A percentile compares a stretch with the other conserved stretches of the same genome.
These are phyloP conservation scores for Crematogaster levior DNA, from an alignment of 2,888 invertebrate species.

Conservation along the genomic window DNA sequence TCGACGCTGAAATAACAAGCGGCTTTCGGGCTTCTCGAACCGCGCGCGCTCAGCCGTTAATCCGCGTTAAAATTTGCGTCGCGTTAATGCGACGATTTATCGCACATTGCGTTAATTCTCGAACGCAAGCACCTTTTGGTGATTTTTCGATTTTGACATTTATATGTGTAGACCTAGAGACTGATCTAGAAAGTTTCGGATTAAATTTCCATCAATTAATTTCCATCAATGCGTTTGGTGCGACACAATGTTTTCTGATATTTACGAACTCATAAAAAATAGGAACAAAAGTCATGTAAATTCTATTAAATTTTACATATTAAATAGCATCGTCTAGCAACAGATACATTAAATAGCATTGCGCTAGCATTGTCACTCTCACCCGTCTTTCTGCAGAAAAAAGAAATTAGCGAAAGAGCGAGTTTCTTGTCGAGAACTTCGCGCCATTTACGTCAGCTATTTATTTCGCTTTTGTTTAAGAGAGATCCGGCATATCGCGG, in stretches of 20 bases:
- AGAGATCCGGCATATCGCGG: background rate
- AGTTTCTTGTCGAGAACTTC: background rate
- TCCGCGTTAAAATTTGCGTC: slow-evolving; percentile 17
- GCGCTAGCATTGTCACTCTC: background rate
- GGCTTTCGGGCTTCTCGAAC: slow-evolving; percentile 20
- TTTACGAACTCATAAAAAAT: background rate
- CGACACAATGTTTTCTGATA: background rate
- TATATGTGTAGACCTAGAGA: too few relatives aligned
- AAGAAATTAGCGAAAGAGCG: background rate
- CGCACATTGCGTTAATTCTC: background rate
- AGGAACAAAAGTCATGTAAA: background rate
- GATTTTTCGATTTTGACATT: background rate
- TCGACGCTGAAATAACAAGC: slow-evolving; percentile 62
- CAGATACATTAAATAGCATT: background rate
- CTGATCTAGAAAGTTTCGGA: background rate
- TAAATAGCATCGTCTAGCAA: background rate
- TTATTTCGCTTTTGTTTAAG: slow-evolving; percentile 8
- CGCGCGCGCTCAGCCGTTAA: slow-evolving; percentile 15
- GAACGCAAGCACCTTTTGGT: background rate
- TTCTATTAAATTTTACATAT: background rate
- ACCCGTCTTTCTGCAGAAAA: background rate
- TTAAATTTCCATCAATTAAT: too few relatives aligned
- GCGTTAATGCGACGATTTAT: slow-evolving; percentile 14
- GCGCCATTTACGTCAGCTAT: background rate
- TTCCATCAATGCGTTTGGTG: background rate